Conservation (phyloP, 2,113 vertebrate species). For the Lophochroa leadbeateri region DNA sequence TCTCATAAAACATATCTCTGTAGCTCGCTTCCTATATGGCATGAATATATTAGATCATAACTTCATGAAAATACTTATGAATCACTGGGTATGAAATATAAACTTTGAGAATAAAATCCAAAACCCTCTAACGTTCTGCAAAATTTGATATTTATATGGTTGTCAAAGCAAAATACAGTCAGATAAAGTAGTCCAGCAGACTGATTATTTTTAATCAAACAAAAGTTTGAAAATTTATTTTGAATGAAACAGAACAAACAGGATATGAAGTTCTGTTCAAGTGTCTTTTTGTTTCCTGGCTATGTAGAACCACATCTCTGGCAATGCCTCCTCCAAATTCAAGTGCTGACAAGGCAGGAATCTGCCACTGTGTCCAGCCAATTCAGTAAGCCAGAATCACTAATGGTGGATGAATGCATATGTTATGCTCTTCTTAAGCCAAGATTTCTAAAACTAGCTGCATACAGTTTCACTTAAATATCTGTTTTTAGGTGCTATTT, state of each 20-base stretch:
- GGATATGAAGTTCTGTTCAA: not conserved
- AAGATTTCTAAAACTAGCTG: not conserved
- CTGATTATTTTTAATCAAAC: not conserved
- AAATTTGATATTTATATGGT: not conserved
- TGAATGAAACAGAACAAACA: not conserved
- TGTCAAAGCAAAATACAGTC: not conserved
- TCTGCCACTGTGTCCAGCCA: not conserved
- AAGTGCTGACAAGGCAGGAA: constrained; percentile 30
- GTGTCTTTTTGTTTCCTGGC: not conserved
- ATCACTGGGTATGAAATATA: not conserved
- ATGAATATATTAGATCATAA: not conserved
- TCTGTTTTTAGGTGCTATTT: not conserved
- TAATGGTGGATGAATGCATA: not conserved
- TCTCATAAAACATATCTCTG: not conserved
- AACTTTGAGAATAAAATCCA: not conserved
- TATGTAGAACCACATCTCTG: not conserved
- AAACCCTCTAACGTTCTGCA: not conserved
- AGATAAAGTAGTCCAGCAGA: not conserved
- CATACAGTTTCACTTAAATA: not conserved
- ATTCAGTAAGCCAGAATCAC: not conserved
- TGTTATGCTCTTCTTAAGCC: not conserved
- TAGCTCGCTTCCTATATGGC: not conserved
- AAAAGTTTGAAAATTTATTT: not conserved
- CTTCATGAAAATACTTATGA: not conserved
- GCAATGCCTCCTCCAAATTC: not conserved